Base-by-base conservation (phyloP, 2,113 vertebrate genomes). In the Halichoerus grypus region DNA sequence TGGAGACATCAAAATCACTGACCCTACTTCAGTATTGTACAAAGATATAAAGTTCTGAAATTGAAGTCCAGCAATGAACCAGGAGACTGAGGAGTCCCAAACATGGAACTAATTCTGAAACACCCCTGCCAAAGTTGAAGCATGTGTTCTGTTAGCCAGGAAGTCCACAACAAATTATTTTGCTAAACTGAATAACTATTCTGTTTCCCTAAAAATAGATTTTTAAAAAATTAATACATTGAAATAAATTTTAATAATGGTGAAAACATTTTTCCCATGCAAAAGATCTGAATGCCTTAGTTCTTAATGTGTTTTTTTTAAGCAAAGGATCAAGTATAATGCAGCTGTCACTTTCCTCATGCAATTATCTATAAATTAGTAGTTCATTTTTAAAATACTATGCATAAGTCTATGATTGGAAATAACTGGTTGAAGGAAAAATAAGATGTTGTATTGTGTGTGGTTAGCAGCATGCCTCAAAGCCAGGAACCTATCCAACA, bases 361-460 rank as follows among this genome's bases (percentile, higher is more conserved):
- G 42, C 71, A 95, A 91, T 97, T 97, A 91, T 94, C 86, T 79
- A 51, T 59, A 97, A 97, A 97, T 97, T 86, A 89, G 65, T 86
- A 85, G 94, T 42, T 97, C 74, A 87, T 83, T 96, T 86, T 67
- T 71, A 67, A 92, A 98, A 92, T 93, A 72, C 71, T 93, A 76
- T 55, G 71, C 19, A 61, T 36, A 91, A 79, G 84, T 91, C 59
- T 96, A 82, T 91, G 94, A 93, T 93, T 85, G 81, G 67, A 96
- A 96, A 90, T 81, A 94, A 77, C 49, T 85, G 14, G 84, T 49
- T 88, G 85, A 94, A 93, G 81, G 90, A 92, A 97, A 97, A 97
- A 95, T 96, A 91, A 97, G 84, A 91, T 74, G 88, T n/a, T 93
- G 14, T 3, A 85, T 79, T 13, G 1, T 79, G 1, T 79, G 88